A percentile compares a stretch with the other conserved stretches of the same genome.
These are phyloP conservation scores for Falco cherrug DNA, from an alignment of 2,797 vertebrate genomes.

Conservation along the genomic window DNA sequence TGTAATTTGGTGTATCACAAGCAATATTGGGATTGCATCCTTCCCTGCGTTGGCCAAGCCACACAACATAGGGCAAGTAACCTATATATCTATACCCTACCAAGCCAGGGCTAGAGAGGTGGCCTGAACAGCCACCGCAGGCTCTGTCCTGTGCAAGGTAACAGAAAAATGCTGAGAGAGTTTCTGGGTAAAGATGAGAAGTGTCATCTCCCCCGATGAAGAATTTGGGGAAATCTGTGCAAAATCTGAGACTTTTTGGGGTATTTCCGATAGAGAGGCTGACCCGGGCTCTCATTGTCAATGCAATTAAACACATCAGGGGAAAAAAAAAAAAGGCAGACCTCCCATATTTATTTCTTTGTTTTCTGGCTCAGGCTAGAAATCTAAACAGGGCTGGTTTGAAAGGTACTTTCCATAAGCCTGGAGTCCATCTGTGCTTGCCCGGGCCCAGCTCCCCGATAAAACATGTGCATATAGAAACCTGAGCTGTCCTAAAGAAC, in stretches of 20 bases:
- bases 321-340: neutral
- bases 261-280: constrained; percentile 30
- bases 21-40: neutral
- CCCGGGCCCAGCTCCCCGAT: neutral
- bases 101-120: too few relatives aligned
- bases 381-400: constrained; percentile 13
- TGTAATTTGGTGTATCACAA: neutral
- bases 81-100: accelerated
- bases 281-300: neutral
- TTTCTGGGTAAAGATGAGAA: neutral
- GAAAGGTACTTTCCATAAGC: constrained; percentile 53
- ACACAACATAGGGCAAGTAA: accelerated
- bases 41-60: neutral
- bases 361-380: neutral
- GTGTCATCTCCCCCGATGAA: neutral
- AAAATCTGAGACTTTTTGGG: constrained; percentile 2
- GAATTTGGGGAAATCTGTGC: constrained; percentile 26
- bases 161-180: neutral
- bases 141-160: neutral
- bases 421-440: constrained; percentile 8
- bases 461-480: neutral
- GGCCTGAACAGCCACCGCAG: neutral
- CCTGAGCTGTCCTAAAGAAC: neutral
- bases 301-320: neutral
- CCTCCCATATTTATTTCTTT: neutral